A percentile compares a stretch with the other conserved stretches of the same genome.
These are phyloP conservation scores for Sebastes elongatus DNA, from an alignment of 2,797 vertebrate genomes.

Conservation along the genomic window DNA sequence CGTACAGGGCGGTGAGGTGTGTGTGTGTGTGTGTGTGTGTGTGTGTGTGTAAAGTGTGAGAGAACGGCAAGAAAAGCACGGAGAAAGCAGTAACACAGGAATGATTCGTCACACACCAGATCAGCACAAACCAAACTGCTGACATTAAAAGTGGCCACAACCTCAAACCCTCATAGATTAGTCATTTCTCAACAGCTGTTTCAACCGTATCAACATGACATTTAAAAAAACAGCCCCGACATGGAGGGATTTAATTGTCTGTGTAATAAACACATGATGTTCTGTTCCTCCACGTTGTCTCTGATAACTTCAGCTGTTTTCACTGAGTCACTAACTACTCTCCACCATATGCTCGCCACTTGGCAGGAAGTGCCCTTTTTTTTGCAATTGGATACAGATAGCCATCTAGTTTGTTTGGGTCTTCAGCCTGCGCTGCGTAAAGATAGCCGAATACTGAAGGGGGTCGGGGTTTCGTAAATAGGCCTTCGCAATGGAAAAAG, in stretches of 20 bases:
- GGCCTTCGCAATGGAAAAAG: background rate
- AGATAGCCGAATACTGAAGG: background rate
- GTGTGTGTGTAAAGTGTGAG: background rate
- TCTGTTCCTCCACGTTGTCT: constrained; percentile 27
- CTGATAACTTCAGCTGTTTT: constrained; percentile 44
- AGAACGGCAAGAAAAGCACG: background rate
- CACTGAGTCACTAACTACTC: background rate
- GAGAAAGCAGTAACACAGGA: constrained; percentile 32
- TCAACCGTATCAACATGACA: constrained; percentile 6
- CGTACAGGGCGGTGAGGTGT: constrained; percentile 5
- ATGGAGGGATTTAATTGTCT: background rate
- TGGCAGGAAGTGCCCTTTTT: constrained; percentile 7
- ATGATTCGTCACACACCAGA: constrained; percentile 22
- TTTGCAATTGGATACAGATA: constrained; percentile 33
- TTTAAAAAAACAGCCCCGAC: background rate
- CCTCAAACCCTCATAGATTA: background rate
- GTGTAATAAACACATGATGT: constrained; percentile 35
- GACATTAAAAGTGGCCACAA: background rate
- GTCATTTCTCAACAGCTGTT: constrained; percentile 32
- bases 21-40: background rate
- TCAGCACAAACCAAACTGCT: constrained; percentile 41
- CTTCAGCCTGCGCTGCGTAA: constrained; percentile 13
- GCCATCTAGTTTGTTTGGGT: constrained; percentile 49
- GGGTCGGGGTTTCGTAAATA: background rate
- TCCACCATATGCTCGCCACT: constrained; percentile 14